Conservation (phyloP, 2,797 vertebrate genomes). For the Passerculus sandwichensis region DNA sequence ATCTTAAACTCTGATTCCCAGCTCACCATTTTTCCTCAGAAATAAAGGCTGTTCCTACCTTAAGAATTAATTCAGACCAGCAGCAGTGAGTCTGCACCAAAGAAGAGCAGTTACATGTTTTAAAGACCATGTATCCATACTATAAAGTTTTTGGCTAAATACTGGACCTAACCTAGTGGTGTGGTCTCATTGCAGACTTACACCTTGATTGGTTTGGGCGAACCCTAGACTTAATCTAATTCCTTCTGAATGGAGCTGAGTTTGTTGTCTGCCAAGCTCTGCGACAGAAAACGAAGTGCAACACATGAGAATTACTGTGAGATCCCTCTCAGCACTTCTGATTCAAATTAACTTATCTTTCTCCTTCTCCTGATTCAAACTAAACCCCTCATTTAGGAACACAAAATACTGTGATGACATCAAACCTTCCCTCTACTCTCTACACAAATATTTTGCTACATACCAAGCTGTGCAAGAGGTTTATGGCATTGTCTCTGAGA, state of each 20-base stretch:
- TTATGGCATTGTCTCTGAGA: background rate
- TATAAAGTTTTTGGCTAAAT: background rate
- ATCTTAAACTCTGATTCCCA: background rate
- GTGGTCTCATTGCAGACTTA: background rate
- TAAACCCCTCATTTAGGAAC: background rate
- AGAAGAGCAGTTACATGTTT: background rate
- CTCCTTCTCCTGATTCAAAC: background rate
- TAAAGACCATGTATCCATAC: background rate
- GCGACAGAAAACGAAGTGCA: accelerated
- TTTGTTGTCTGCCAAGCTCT: background rate
- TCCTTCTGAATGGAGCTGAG: background rate
- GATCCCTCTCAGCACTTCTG: background rate
- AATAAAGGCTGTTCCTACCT: background rate
- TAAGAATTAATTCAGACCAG: background rate
- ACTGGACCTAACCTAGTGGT: background rate
- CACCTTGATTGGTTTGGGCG: background rate
- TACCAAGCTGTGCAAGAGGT: background rate
- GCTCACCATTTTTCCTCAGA: background rate
- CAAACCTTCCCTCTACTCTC: background rate
- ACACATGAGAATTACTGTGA: background rate
- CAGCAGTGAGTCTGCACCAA: background rate
- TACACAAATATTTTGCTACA: background rate
- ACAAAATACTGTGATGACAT: background rate
- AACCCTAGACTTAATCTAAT: background rate
- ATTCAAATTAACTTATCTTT: background rate